These are phyloP conservation scores for Leptinotarsa lineolata DNA, from an alignment of 1,140 invertebrate species.

Conservation along the genomic window DNA sequence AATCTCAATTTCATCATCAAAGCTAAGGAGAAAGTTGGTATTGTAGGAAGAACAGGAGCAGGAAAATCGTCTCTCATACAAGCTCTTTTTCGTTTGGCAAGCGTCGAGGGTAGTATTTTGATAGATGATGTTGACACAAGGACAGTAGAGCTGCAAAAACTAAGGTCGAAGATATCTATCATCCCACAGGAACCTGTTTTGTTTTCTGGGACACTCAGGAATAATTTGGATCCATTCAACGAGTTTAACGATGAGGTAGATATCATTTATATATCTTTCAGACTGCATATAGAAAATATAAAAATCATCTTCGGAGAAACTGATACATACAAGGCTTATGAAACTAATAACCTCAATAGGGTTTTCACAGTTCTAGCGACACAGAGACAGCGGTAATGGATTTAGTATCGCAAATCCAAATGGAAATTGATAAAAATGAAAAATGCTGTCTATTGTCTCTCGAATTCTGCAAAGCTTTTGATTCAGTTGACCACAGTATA, in stretches of 20 bases:
- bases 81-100: constrained; percentile 71
- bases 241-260: constrained; percentile 68
- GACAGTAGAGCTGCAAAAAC: constrained; percentile 67
- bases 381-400: no score
- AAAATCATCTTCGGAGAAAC: no score
- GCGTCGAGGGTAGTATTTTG: constrained; percentile 69
- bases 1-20: constrained; percentile 61
- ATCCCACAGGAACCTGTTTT: constrained; percentile 84
- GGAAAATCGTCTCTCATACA: constrained; percentile 79
- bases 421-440: no score
- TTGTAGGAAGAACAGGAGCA: constrained; percentile 76
- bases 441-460: no score
- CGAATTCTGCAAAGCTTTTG: no score
- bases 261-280: not conserved
- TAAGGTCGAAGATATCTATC: constrained; percentile 75
- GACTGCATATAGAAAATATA: no score
- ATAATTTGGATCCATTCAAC: constrained; percentile 85
- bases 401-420: no score
- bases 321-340: no score
- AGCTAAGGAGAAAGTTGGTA: constrained; percentile 67
- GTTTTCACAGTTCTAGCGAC: no score
- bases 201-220: constrained; percentile 78
- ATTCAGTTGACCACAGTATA: no score
- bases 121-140: constrained; percentile 73
- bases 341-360: no score